Conservation (phyloP, 1,140 invertebrate genomes). For the Maniola jurtina region DNA sequence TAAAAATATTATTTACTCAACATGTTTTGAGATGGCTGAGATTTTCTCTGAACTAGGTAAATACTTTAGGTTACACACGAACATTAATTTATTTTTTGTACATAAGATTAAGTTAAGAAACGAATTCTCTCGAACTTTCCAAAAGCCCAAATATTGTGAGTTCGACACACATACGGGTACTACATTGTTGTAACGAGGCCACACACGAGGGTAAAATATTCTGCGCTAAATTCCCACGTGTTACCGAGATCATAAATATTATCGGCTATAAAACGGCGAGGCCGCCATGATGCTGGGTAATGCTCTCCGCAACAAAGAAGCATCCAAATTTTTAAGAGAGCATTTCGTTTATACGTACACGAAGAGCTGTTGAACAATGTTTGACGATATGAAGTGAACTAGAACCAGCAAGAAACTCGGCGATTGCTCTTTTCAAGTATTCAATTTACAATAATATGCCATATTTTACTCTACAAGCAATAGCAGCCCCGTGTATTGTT, state of each 20-base stretch:
- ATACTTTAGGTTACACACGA: too few species aligned
- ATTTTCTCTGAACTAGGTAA: too few species aligned
- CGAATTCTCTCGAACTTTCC: too few species aligned
- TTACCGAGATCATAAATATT: constrained; percentile 24
- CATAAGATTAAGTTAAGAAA: too few species aligned
- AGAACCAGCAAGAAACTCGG: too few species aligned
- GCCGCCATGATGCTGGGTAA: neutral
- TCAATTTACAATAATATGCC: too few species aligned
- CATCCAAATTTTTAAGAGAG: constrained; percentile 27
- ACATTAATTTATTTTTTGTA: too few species aligned
- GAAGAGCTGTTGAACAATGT: neutral
- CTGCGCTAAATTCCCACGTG: constrained; percentile 4
- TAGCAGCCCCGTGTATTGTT: too few species aligned
- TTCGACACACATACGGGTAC: neutral
- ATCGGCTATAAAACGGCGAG: constrained; percentile 15
- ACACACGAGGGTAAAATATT: neutral
- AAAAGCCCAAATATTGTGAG: too few species aligned
- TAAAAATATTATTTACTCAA: neutral
- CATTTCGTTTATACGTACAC: constrained; percentile 12
- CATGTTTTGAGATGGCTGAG: neutral
- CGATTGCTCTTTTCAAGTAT: too few species aligned
- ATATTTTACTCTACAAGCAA: too few species aligned
- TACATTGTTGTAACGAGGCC: neutral
- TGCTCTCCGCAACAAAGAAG: constrained; percentile 17
- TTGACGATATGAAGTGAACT: too few species aligned